phyloP scores from a whole-genome alignment of 2,888 invertebrate genomes.

The Physocephala rufipes region DNA sequence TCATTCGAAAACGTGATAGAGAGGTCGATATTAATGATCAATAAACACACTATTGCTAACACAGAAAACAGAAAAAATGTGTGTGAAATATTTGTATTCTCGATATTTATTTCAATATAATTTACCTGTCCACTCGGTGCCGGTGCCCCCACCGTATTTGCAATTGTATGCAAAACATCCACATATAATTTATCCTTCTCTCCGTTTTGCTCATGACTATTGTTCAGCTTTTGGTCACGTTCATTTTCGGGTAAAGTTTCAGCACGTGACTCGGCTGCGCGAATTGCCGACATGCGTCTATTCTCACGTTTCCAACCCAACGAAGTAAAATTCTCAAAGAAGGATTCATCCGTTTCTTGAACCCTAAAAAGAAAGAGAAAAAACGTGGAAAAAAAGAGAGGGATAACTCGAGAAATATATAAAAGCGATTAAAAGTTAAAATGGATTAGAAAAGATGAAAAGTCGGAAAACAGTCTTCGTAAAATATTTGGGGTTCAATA shows the following conservation, averaged over 20 bases:
- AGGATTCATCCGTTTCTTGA: conserved; percentile 92
- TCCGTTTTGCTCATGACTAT: conserved; percentile 63
- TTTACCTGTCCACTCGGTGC: conserved; percentile 74
- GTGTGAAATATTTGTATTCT: no score
- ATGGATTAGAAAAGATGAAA: no score
- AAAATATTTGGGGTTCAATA: no score
- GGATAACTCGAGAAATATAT: no score
- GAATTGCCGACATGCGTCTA: conserved; percentile 79
- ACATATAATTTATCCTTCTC: conserved; percentile 80
- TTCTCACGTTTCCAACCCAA: conserved; percentile 93
- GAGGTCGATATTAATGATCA: conserved; percentile 30
- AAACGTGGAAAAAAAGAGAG: conserved; percentile 13
- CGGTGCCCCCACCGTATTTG: conserved; percentile 86
- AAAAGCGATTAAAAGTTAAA: no score
- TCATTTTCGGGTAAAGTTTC: conserved; percentile 71
- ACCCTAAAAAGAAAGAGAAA: conserved; percentile 71
- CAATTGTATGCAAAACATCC: conserved; percentile 94
- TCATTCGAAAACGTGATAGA: no score
- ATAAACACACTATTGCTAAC: conserved; percentile 18
- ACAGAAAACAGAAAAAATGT: no score
- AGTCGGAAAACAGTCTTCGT: no score
- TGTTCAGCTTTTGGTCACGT: conserved; percentile 62
- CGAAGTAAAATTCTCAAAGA: conserved; percentile 94
- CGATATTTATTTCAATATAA: neutral
- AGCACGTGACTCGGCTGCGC: conserved; percentile 78